phyloP scores from a whole-genome alignment of 1,140 invertebrate species.

The Drosophila bocki region DNA sequence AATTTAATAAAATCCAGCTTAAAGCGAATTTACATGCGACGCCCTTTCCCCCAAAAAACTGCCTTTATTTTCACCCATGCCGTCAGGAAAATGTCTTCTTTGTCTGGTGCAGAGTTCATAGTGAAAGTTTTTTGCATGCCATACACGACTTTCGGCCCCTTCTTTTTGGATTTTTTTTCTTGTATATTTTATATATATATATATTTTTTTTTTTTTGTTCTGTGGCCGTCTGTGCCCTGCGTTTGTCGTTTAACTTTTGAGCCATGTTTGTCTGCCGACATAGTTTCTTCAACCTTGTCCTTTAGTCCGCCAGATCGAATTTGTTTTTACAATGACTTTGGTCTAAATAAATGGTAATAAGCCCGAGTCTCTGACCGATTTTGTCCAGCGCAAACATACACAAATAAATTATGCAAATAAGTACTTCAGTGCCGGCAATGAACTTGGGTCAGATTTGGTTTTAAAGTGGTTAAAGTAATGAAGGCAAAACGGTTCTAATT shows the following conservation, averaged over 20 bases:
- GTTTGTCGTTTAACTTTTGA: slow-evolving; percentile 57
- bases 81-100: slow-evolving; percentile 60
- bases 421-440: slow-evolving; percentile 34
- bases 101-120: slow-evolving; percentile 61
- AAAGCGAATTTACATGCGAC: slow-evolving; percentile 73
- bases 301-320: slow-evolving; percentile 61
- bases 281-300: slow-evolving; percentile 45
- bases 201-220: slow-evolving; percentile 5
- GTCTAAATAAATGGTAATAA: slow-evolving; percentile 76
- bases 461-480: slow-evolving; percentile 34
- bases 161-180: background rate
- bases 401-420: slow-evolving; percentile 74
- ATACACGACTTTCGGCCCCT: slow-evolving; percentile 42
- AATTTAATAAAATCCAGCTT: slow-evolving; percentile 81
- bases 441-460: slow-evolving; percentile 25
- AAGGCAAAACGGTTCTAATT: background rate
- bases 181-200: background rate
- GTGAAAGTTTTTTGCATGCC: slow-evolving; percentile 67
- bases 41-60: background rate
- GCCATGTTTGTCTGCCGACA: slow-evolving; percentile 39
- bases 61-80: background rate
- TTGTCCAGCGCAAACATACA: slow-evolving; percentile 33
- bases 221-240: slow-evolving; percentile 26
- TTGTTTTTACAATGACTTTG: slow-evolving; percentile 56
- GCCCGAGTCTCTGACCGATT: slow-evolving; percentile 67